Base-by-base conservation (phyloP, 2,888 invertebrate species). In the Eupsilia transversa region DNA sequence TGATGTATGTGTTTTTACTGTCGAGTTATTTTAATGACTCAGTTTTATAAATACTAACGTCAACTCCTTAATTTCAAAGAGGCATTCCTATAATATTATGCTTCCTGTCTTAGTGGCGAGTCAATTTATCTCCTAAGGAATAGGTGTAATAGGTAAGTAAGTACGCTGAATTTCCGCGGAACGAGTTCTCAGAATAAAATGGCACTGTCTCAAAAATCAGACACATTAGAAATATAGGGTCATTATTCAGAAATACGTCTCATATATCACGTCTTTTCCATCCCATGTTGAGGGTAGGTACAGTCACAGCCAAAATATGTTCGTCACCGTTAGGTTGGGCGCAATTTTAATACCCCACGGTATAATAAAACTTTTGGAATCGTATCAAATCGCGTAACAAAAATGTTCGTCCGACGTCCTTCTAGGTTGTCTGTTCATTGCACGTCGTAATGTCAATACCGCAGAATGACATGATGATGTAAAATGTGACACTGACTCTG, bases 231-330 rank as follows among this genome's bases (percentile, higher is more conserved):
- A 68, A 38, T 72, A 83, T n/a, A 60, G n/a, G 49, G 61, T 66
- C 69, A 82, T 85, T 75, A 75, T 71, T 80, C 66, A 75, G 23
- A 71, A 69, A 73, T 73, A 56, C 49, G 43, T 33, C 33, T 59
- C 52, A 38, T 77, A 57, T 12, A 72, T 59, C 71, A 69, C 52
- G 60, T 46, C 49, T 64, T 49, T 35, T 17, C 33, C 30, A 17
- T 46, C n/a, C 14, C 38, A n/a, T 2, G 63, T 33, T 52, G 61
- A 59, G 46, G 35, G 54, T 52, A 23, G 38, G 20, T 64, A 56
- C 30, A n/a, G n/a, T 65, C n/a, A n/a, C 33, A 10, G 17, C 17
- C 17, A 33, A 65, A 33, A 33, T 33, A 65, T n/a, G 17, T 20
- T 20, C 17, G 6, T 33, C 33, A 12, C 20, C 23, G 6, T 59